Base-by-base conservation (phyloP, 2,888 invertebrate genomes). In the Sthenelais limicola region DNA sequence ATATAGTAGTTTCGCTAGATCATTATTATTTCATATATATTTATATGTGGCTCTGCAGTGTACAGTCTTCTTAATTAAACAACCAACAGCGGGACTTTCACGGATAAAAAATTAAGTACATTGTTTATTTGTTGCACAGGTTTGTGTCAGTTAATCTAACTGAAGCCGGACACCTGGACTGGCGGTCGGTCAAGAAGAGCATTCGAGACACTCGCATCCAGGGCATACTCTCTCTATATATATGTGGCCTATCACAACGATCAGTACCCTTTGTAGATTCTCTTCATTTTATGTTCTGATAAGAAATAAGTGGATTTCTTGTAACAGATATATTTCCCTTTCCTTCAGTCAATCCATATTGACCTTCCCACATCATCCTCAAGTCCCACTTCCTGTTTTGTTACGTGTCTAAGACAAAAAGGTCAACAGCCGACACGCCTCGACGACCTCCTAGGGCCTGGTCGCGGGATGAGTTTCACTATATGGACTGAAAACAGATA, bases 101-200 rank as follows among this genome's bases (percentile, higher is more conserved):
- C 62, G 62, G 43, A 62, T 62, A 62, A 62, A 62, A 62, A 62
- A 62, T 62, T 62, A 62, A 62, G 62, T 62, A 62, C 62, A 62
- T 26, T 62, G 26, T n/a, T n/a, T n/a, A n/a, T n/a, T n/a, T n/a
- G n/a, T n/a, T n/a, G n/a, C n/a, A n/a, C n/a, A n/a, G n/a, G n/a
- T n/a, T n/a, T n/a, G n/a, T n/a, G n/a, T n/a, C n/a, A n/a, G n/a
- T n/a, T n/a, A n/a, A n/a, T n/a, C n/a, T 62, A 43, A 43, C 38
- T 38, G 62, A 15, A 24, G 21, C 43, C 18, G 62, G 12, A 24
- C 38, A 24, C 62, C 24, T 28, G 15, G 43, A 62, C 35, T 38
- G 62, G 62, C 62, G 35, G 62, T 26, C 62, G 38, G 5, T 24
- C 62, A 62, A 43, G 12, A 5, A 21, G 38, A 35, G 3, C 62